These are phyloP conservation scores for Python bivittatus DNA, from an alignment of 2,113 vertebrate species.

Conservation along the genomic window DNA sequence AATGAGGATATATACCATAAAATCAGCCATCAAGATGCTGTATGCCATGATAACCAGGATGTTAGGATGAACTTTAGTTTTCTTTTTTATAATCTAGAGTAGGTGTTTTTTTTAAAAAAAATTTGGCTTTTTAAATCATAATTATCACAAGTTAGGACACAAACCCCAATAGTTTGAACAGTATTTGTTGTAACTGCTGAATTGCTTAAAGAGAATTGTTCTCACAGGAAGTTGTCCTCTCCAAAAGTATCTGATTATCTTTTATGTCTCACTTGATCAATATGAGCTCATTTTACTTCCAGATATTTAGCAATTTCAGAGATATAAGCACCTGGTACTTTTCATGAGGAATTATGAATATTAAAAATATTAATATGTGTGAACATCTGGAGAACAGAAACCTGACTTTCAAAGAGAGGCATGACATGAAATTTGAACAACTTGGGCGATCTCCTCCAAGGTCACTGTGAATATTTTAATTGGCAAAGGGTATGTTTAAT, in stretches of 20 bases:
- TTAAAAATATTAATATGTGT: conserved; percentile 67
- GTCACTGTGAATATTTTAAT: conserved; percentile 71
- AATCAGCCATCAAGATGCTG: background rate
- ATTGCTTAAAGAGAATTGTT: background rate
- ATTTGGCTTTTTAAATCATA: background rate
- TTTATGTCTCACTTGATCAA: conserved; percentile 70
- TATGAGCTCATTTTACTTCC: conserved; percentile 66
- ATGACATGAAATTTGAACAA: conserved; percentile 65
- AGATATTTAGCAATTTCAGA: conserved; percentile 59
- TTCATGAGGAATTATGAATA: conserved; percentile 67
- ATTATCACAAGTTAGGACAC: conserved; percentile 31
- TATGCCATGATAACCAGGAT: background rate
- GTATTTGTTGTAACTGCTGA: background rate
- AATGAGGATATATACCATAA: background rate
- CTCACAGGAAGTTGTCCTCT: conserved; percentile 42
- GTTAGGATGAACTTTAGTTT: background rate
- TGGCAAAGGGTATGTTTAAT: conserved; percentile 66
- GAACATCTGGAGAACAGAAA: conserved; percentile 64
- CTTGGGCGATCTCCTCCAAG: conserved; percentile 57
- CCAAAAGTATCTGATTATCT: conserved; percentile 66
- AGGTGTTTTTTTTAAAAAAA: too few relatives aligned
- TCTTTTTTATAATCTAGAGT: background rate
- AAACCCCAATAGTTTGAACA: background rate
- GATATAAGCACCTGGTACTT: conserved; percentile 66
- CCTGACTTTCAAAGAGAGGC: conserved; percentile 62